Evolutionary conservation across 2,113 vertebrate genomes (phyloP).

Genomic region (Clarias macrocephalus): DNA sequence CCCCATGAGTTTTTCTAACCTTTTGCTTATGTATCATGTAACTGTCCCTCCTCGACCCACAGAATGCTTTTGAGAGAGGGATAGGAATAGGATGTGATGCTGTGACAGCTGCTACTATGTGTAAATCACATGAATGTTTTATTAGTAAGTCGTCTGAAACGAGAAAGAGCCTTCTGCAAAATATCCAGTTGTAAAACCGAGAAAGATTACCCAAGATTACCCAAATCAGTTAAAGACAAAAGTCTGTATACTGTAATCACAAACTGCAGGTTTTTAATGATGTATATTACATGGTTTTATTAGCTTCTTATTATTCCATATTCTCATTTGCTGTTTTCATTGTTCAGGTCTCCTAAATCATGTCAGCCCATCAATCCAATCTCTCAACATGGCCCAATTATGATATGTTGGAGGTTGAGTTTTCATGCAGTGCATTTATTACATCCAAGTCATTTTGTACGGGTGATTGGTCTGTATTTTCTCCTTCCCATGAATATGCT

Average conservation of each 20-base stretch:
- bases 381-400: conserved; percentile 32
- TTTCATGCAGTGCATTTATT: conserved; percentile 44
- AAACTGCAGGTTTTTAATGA: conserved; percentile 23
- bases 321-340: conserved; percentile 56
- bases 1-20: conserved; percentile 62
- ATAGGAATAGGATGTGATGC: conserved; percentile 38
- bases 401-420: conserved; percentile 42
- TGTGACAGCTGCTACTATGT: conserved; percentile 58
- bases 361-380: background rate
- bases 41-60: conserved; percentile 3
- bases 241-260: conserved; percentile 40
- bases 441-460: conserved; percentile 51
- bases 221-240: conserved; percentile 25
- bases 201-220: background rate
- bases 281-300: conserved; percentile 34
- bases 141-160: conserved; percentile 8
- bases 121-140: conserved; percentile 61
- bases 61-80: conserved; percentile 14
- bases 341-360: conserved; percentile 36
- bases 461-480: conserved; percentile 37
- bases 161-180: conserved; percentile 11
- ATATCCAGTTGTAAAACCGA: conserved; percentile 10
- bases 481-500: background rate
- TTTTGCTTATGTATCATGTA: conserved; percentile 49
- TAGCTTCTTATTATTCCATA: conserved; percentile 8